Evolutionary conservation across 2,888 invertebrate species (phyloP), one percentile per base, ranked within the genome.

Genomic region (Acanthosepion esculentum): DNA sequence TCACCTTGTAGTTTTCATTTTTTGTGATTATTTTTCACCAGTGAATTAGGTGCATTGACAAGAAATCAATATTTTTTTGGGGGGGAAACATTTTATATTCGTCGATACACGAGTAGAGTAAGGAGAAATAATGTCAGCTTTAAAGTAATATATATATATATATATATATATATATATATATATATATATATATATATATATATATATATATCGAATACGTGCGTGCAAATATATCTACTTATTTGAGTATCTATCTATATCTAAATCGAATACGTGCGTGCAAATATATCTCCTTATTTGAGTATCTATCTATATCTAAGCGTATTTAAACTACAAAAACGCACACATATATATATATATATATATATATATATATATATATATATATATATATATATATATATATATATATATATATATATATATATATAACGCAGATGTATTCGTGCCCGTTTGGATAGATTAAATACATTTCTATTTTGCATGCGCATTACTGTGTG

Each of bases 301-400:
- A 48, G 8, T 92, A 92, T 92, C 12, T 48, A 92, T 29, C 26
- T 48, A 41, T 48, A 92, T 20, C 15, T 48, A 41, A 29, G 29
- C 5, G 20, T 23, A 48, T 18, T 4, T 33, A 41, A 41, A 10
- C 2, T 92, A 41, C 41, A 92, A 3, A 41, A 2, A 41, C 15
- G 4, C 41, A 92, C n/a, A n/a, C n/a, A n/a, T n/a, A n/a, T 41
- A 92, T 41, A 48, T 23, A 41, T 41, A 48, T 50, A 5, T 92
- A 29, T 48, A 48, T 92, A 29, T 92, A 92, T 92, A 50, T 92
- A 50, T 92, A 29, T 48, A 50, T 92, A 92, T 48, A 92, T 92
- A 92, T 92, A 92, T 92, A 92, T 92, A 92, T 41, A 92, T 92
- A 41, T 41, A 48, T 23, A 41, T 41, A 48, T 50, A 5, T 92